Evolutionary conservation across 1,140 invertebrate genomes (phyloP).

Genomic region (Adoxophyes honmai): DNA sequence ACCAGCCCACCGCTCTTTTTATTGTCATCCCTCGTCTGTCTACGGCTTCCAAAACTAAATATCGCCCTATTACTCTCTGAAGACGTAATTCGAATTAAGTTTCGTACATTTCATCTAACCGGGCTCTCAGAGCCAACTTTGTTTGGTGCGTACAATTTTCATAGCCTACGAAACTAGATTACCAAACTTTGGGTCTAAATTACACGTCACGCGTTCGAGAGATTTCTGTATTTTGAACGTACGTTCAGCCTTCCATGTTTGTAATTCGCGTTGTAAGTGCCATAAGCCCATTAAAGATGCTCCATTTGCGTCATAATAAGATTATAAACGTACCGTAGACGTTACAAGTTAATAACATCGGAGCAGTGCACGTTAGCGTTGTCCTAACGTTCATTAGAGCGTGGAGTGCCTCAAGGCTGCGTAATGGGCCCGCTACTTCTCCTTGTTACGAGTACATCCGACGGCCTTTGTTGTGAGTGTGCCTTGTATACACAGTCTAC

Average conservation of each 20-base stretch:
- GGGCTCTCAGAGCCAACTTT: no score
- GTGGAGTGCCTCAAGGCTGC: constrained; percentile 49
- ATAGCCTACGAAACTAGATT: no score
- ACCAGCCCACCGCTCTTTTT: constrained; percentile 25
- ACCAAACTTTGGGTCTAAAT: no score
- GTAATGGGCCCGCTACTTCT: constrained; percentile 55
- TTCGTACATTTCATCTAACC: no score
- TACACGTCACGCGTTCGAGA: no score
- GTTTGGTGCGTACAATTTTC: no score
- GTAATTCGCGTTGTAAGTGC: not conserved
- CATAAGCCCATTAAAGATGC: constrained; percentile 5
- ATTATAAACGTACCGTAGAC: constrained; percentile 6
- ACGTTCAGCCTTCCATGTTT: no score
- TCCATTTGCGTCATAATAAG: constrained; percentile 1
- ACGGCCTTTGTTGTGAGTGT: constrained; percentile 47
- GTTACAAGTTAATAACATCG: constrained; percentile 27
- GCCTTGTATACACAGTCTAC: constrained; percentile 28
- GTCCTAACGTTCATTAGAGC: constrained; percentile 49
- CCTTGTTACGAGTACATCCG: constrained; percentile 51
- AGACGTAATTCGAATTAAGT: no score
- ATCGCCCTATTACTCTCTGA: not conserved
- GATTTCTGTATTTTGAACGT: no score
- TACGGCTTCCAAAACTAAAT: not conserved
- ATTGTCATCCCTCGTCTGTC: constrained; percentile 28
- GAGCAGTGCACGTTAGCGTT: constrained; percentile 35